Evolutionary conservation across 2,113 vertebrate species (phyloP), one percentile per base, ranked within the genome.

Genomic region (Corvus moneduloides): DNA sequence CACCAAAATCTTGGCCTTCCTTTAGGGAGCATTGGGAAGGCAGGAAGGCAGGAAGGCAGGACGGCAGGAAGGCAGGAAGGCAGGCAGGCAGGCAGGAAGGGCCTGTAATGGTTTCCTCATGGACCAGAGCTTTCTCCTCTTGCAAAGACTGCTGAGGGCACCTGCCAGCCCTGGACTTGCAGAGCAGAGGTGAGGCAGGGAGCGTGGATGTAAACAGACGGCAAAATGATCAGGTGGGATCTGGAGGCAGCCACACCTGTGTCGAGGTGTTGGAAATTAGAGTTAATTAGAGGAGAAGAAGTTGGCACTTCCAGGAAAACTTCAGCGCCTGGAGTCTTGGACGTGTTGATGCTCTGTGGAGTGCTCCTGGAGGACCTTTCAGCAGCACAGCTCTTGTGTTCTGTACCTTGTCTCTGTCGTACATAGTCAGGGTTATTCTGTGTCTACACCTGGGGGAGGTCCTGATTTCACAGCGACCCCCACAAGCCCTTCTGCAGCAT

Each of bases 291-390:
- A 55, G 27, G 27, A 79, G 69, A 23, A 58, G 20, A 23, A 62
- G 16, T 33, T 77, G 37, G 52, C 23, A 43, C 5, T 82, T 89
- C 11, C 22, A 78, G 62, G 22, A 75, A 93, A 20, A 61, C 23
- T 48, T 81, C 21, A 23, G 26, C 37, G 16, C 6, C 12, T 1
- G 2, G 10, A 49, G 24, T 17, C 20, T 44, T 41, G 51, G n/a
- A 7, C 0, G 0, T 3, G 9, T 21, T 83, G 44, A 5, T 0
- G 0, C 7, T 30, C 39, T 49, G 0, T 30, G n/a, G 27, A 22
- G 8, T 41, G 11, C 44, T 61, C 21, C 15, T 41, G 68, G 14
- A 44, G 4, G 18, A 44, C 2, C 30, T 69, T 33, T 55, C 28
- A 44, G 64, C 33, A 39, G n/a, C 28, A 63, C 16, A 37, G 26